Evolutionary conservation across 1,140 invertebrate genomes (phyloP), one percentile per base, ranked within the genome.

Genomic region (Lysiphlebus fabarum): DNA sequence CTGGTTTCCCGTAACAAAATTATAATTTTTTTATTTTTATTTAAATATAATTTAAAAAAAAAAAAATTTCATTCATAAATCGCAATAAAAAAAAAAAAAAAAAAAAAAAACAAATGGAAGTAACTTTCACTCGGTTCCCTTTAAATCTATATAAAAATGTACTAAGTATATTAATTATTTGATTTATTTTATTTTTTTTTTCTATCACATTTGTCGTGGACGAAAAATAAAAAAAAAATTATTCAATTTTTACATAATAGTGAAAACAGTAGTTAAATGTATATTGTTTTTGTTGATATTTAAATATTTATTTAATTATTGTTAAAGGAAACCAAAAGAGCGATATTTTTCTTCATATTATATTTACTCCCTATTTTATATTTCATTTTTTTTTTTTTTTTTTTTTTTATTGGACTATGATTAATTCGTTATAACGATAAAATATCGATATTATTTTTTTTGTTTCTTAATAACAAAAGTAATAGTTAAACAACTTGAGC

Each of bases 401-500:
- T 57, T 26, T 59, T n/a, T 26, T 49, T 11, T 53, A 41, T 58
- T 65, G 59, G 65, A 65, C 65, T 68, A 68, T 67, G 65, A 72
- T 68, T 70, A 68, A 68, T 70, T 70, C 65, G 68, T 68, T 68
- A 69, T 68, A 67, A 26, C 17, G 17, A 26, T 26, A 26, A 26
- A 26, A 26, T 26, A 56, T 68, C 66, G 63, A 66, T 70, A 67
- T 63, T 67, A 67, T 68, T 69, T 68, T 63, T 65, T 51, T 69
- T 65, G 64, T 68, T 61, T 71, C 68, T 74, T 75, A 74, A 70
- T 71, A 76, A 77, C 71, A 73, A 77, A 76, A 62, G 76, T 76
- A 77, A 74, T 68, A 26, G 17, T 68, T 77, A 77, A 77, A 77
- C 72, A 77, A 76, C 71, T 77, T 77, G 75, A 77, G 75, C 75